phyloP scores from a whole-genome alignment of 2,113 vertebrate species.

The Acanthisitta chloris region DNA sequence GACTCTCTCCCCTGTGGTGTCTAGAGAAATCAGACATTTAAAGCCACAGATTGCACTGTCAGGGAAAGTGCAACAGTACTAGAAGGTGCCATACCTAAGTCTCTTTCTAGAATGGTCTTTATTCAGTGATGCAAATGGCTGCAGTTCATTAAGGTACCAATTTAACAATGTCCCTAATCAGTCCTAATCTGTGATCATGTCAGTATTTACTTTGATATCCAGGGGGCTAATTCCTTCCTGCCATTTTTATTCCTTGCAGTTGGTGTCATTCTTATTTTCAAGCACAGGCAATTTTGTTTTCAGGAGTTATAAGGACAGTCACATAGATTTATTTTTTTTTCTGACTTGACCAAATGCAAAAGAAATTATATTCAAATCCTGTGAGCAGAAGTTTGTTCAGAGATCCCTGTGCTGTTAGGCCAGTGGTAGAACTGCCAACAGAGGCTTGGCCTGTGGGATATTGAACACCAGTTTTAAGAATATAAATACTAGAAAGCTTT shows the following conservation, averaged over 20 bases:
- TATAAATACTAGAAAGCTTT: not conserved
- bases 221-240: not conserved
- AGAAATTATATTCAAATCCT: not conserved
- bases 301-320: not conserved
- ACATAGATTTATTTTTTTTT: not conserved
- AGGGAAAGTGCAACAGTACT: not conserved
- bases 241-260: not conserved
- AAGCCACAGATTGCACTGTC: not conserved
- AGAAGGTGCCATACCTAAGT: not conserved
- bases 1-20: not conserved
- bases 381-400: not conserved
- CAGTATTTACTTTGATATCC: not conserved
- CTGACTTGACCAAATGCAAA: not conserved
- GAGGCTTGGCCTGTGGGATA: not conserved
- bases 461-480: not conserved
- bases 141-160: not conserved
- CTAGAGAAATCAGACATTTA: not conserved
- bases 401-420: not conserved
- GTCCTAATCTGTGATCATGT: not conserved
- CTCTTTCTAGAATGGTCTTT: not conserved
- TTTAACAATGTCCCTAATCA: not conserved
- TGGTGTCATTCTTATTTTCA: not conserved
- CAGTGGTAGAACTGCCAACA: not conserved
- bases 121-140: not conserved
- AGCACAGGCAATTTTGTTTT: not conserved